Conservation (phyloP, 2,888 invertebrate species). For the Lasioglossum leucozonium region DNA sequence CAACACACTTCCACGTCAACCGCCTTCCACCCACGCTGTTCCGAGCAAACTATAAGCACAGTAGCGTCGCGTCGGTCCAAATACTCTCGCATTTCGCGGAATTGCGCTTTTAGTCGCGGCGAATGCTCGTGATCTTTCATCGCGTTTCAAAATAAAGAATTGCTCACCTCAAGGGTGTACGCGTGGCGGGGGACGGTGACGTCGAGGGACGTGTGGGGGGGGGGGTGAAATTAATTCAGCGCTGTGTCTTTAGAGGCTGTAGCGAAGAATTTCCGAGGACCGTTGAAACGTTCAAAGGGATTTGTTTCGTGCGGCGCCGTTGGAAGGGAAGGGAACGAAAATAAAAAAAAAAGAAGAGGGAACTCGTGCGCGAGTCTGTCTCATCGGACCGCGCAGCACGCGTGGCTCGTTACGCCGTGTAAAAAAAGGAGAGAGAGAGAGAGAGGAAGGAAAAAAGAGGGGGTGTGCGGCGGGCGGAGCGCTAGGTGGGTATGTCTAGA, state of each 20-base stretch:
- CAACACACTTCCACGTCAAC: background rate
- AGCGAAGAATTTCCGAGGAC: background rate
- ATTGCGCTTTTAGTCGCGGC: background rate
- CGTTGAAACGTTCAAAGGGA: conserved; percentile 16
- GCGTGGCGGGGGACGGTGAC: background rate
- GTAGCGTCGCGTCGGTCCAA: background rate
- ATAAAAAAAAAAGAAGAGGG: background rate
- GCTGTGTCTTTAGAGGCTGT: background rate
- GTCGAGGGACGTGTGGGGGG: background rate
- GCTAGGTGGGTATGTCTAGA: background rate
- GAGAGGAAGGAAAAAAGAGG: background rate
- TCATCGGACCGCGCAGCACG: conserved; percentile 26
- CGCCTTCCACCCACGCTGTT: background rate
- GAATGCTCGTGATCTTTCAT: background rate
- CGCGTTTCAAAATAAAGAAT: conserved; percentile 9
- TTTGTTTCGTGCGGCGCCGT: background rate
- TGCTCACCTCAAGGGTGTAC: background rate
- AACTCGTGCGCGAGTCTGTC: background rate
- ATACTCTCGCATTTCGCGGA: background rate
- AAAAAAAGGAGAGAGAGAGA: background rate
- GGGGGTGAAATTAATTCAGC: background rate
- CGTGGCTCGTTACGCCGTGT: conserved; percentile 14
- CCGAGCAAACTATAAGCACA: background rate
- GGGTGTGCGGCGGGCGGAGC: background rate
- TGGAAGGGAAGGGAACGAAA: background rate